These are phyloP conservation scores for Incurvaria masculella DNA, from an alignment of 2,888 invertebrate genomes.

Conservation along the genomic window DNA sequence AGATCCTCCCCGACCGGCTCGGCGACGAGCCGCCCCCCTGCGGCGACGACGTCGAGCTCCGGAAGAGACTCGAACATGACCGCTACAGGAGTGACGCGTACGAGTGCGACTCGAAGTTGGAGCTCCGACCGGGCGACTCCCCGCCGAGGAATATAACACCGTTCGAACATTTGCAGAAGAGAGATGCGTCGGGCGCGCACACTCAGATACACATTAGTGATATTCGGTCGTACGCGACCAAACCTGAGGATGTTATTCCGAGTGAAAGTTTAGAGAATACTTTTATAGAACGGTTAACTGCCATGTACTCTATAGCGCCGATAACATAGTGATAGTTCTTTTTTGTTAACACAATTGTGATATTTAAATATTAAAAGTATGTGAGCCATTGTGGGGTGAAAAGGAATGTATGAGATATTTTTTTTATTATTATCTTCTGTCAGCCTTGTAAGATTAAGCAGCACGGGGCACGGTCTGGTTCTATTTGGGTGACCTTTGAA, in stretches of 20 bases:
- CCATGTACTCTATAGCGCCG: conserved; percentile 39
- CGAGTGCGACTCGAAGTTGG: conserved; percentile 11
- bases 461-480: no score
- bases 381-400: no score
- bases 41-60: no score
- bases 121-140: background rate
- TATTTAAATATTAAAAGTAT: no score
- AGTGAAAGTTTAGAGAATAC: conserved; percentile 25
- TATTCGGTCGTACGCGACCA: conserved; percentile 20
- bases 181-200: conserved; percentile 22
- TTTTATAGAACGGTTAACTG: conserved; percentile 37
- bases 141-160: conserved; percentile 27
- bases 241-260: conserved; percentile 19
- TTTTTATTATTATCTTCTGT: no score
- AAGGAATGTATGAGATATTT: no score
- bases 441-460: no score
- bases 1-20: background rate
- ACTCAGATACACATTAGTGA: background rate
- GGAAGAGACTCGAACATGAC: no score
- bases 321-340: no score
- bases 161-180: conserved; percentile 35
- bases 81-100: no score
- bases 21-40: background rate
- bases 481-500: no score
- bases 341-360: no score